Evolutionary conservation across 2,797 vertebrate species (phyloP), one percentile per base, ranked within the genome.

Genomic region (Hippoglossus hippoglossus): DNA sequence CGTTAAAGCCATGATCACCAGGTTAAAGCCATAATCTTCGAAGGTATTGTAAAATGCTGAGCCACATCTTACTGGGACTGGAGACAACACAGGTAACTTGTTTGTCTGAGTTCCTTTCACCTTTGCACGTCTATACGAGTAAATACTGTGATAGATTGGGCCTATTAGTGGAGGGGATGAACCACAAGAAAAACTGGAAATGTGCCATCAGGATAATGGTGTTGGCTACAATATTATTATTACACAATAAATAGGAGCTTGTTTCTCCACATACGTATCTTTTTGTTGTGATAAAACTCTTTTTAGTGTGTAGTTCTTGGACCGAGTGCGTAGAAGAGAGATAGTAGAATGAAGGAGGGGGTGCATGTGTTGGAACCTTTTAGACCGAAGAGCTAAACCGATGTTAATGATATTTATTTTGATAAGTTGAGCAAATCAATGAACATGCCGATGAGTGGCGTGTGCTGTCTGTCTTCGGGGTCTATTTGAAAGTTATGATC

Each of bases 31-130:
- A 34, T 12, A 10, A 11, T 36, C 9, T 36, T 36, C 34, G 0
- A 36, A 10, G 34, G 10, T 36, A 36, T 7, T 26, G 16, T 49
- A 15, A 59, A n/a, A 47, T 6, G 24, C n/a, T 24, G 13, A 21
- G 7, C 36, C 36, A 39, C 18, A 15, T 24, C 12, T 19, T 13
- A 67, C 59, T 73, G 77, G 41, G 58, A 56, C 80, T 57, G 62
- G 70, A 67, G 34, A 50, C 9, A 25, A 39, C 36, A 13, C 36
- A 12, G 12, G 11, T 39, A 0, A 4, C 15, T 15, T 19, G 22
- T n/a, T 6, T 15, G 18, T 51, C 41, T 36, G 28, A 15, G 25
- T 18, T 41, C 13, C 21, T 39, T 4, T 50, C 12, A n/a, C 1
- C 1, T 5, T 10, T 34, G 8, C 31, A 34, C 28, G 7, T 34